A percentile compares a stretch with the other conserved stretches of the same genome.
Evolutionary conservation across 2,113 vertebrate genomes (phyloP).

Genomic region (Siniperca chuatsi): DNA sequence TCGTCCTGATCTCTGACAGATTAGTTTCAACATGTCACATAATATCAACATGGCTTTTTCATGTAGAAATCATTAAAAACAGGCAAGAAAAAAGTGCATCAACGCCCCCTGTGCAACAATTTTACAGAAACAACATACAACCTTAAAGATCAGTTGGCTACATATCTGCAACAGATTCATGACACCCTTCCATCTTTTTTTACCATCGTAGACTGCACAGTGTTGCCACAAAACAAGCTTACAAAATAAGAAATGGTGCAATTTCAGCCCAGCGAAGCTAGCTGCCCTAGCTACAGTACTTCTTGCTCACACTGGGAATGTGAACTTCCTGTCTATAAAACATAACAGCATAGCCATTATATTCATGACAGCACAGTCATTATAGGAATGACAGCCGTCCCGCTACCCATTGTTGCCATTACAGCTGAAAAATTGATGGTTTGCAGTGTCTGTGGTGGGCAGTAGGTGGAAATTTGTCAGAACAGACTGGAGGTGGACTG

Average conservation of each 20-base stretch:
- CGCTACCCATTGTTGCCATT: constrained; percentile 65
- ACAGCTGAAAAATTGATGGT: constrained; percentile 67
- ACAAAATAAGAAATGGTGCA: constrained; percentile 24
- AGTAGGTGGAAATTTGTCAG: constrained; percentile 72
- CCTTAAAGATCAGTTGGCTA: not conserved
- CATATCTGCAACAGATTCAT: not conserved
- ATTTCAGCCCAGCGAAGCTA: constrained; percentile 25
- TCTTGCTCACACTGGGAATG: constrained; percentile 47
- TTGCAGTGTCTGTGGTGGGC: constrained; percentile 62
- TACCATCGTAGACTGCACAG: not conserved
- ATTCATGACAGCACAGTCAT: constrained; percentile 72
- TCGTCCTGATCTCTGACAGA: constrained; percentile 34
- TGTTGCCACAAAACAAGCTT: constrained; percentile 3
- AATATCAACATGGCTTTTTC: not conserved
- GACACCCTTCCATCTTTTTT: not conserved
- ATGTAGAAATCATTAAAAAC: not conserved
- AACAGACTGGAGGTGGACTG: constrained; percentile 62
- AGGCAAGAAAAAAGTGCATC: not conserved
- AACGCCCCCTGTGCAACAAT: not conserved
- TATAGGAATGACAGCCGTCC: constrained; percentile 72
- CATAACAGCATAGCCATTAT: constrained; percentile 68
- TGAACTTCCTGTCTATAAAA: constrained; percentile 65
- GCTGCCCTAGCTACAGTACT: constrained; percentile 24
- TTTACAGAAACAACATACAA: not conserved
- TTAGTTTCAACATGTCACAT: constrained; percentile 8